phyloP scores from a whole-genome alignment of 2,797 vertebrate genomes.

The Euthynnus affinis region DNA sequence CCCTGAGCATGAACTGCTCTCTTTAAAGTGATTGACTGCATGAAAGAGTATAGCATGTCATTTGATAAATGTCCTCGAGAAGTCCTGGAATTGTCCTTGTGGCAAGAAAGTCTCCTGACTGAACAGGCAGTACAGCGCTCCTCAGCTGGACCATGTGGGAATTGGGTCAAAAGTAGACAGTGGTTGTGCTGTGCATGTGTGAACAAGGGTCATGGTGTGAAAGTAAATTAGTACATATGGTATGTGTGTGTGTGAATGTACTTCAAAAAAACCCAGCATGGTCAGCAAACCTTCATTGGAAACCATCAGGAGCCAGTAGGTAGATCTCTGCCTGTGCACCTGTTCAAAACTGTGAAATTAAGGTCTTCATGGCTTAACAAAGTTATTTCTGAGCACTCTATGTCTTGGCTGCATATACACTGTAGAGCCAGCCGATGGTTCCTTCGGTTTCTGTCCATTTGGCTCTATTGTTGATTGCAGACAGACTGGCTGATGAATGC shows the following conservation, averaged over 20 bases:
- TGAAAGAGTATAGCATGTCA: neutral
- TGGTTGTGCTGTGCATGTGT: slow-evolving; percentile 1
- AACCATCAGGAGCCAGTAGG: neutral
- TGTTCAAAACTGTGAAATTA: slow-evolving; percentile 37
- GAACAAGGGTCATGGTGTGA: neutral
- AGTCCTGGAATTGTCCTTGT: slow-evolving; percentile 11
- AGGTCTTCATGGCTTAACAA: slow-evolving; percentile 50
- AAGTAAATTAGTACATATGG: slow-evolving; percentile 2
- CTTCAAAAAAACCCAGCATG: slow-evolving; percentile 1
- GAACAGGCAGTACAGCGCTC: neutral
- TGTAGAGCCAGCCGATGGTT: slow-evolving; percentile 56
- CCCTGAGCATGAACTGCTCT: neutral
- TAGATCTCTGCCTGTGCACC: slow-evolving; percentile 38
- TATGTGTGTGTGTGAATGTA: neutral
- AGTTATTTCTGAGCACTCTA: slow-evolving; percentile 51
- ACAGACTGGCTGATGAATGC: slow-evolving; percentile 76
- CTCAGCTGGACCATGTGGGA: neutral
- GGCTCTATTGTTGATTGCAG: slow-evolving; percentile 79
- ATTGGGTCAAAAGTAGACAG: slow-evolving; percentile 4
- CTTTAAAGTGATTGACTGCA: neutral
- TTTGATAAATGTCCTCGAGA: slow-evolving; percentile 12
- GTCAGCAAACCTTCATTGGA: slow-evolving; percentile 13
- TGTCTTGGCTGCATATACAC: slow-evolving; percentile 62
- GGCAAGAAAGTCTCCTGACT: neutral
- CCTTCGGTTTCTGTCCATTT: slow-evolving; percentile 77